Conservation (phyloP, 1,140 invertebrate genomes). For the Diorhabda carinulata region DNA sequence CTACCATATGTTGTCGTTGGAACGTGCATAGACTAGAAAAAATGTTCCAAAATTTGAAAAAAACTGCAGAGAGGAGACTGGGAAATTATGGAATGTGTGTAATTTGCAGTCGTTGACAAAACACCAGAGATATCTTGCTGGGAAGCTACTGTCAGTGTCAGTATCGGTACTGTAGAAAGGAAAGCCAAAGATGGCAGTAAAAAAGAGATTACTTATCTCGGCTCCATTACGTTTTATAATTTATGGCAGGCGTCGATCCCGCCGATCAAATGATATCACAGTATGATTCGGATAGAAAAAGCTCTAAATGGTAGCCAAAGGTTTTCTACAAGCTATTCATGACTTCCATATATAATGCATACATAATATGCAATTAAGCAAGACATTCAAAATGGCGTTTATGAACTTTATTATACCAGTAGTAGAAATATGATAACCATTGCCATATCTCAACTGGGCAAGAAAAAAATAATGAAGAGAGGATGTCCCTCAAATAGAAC, state of each 20-base stretch:
- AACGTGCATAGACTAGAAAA: slow-evolving; percentile 16
- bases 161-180: neutral
- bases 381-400: no score
- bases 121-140: no score
- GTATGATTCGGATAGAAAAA: no score
- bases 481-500: no score
- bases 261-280: no score
- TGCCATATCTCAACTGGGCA: no score
- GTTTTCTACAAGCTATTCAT: no score
- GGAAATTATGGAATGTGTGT: neutral
- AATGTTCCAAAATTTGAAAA: slow-evolving; percentile 21
- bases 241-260: no score
- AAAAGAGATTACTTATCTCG: neutral
- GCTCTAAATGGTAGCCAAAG: slow-evolving; percentile 5
- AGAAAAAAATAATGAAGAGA: no score
- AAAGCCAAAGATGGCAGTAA: no score
- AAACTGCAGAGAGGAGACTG: slow-evolving; percentile 15
- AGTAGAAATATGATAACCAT: neutral
- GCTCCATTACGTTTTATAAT: neutral
- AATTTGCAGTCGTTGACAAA: neutral
- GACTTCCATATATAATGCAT: no score
- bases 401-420: neutral
- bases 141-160: neutral
- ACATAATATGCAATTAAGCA: no score
- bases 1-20: slow-evolving; percentile 5